Base-by-base conservation (phyloP, 2,113 vertebrate genomes). In the Lamprologus lemairii region DNA sequence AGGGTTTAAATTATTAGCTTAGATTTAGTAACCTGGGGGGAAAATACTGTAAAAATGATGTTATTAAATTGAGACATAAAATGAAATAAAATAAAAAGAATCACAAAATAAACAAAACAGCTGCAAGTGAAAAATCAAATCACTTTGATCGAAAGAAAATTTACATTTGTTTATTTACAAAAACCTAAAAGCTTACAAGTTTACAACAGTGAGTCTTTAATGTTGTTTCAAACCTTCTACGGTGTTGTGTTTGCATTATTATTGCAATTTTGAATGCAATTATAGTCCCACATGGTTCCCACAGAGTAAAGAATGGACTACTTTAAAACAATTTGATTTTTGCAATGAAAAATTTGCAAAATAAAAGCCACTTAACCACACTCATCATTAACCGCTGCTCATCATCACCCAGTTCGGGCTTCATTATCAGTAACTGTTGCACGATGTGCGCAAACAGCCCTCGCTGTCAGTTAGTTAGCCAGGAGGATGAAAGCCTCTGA, bases 361-460 rank as follows among this genome's bases (percentile, higher is more conserved):
- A 42, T 35, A 75, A 86, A 80, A 17, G 7, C 16, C 40, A 75
- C 65, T 78, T 31, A 78, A 84, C 31, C 2, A 2, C 79, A 10
- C 26, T 31, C 54, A 83, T 75, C 86, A 73, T 68, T 37, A 65
- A 37, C 60, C 60, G 3, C 60, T 82, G 19, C 75, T 51, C 33
- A 88, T 63, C 45, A 79, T 35, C 37, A 14, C 42, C 31, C n/a
- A 23, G 45, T 54, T 84, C 57, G 55, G 81, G 53, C 57, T 78
- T 87, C 19, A 53, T 87, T 54, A 87, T 85, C 60, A 81, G 88
- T 92, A 87, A 68, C 35, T 86, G 47, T n/a, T 82, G 45, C 87
- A 86, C 3, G 7, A 49, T 60, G 57, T 65, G 40, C 28, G 16
- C 63, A 84, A 84, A 81, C 79, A 73, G 37, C 58, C 28, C 75